Conservation (phyloP, 1,140 invertebrate species). For the Tetragnatha versicolor region DNA sequence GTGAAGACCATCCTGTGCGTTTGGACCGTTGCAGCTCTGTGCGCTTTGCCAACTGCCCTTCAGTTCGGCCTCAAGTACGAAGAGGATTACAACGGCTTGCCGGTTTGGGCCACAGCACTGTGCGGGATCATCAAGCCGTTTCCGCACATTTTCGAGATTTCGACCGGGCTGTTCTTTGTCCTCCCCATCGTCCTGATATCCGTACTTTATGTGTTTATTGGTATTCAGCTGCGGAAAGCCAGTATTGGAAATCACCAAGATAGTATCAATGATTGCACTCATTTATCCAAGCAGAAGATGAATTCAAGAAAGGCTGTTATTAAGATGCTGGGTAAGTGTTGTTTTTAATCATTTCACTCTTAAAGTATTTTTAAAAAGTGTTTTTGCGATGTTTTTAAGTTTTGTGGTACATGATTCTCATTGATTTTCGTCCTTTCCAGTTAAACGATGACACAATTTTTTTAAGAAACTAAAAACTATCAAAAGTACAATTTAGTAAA, state of each 20-base stretch:
- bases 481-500: too few relatives aligned
- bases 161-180: conserved; percentile 83
- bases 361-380: neutral
- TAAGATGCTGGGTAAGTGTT: conserved; percentile 72
- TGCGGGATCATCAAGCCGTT: conserved; percentile 54
- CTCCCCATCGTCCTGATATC: conserved; percentile 85
- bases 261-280: conserved; percentile 16
- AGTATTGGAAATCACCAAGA: conserved; percentile 44
- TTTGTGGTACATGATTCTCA: neutral
- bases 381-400: neutral
- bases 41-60: conserved; percentile 67
- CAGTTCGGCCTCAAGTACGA: conserved; percentile 55
- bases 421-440: neutral
- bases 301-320: conserved; percentile 66
- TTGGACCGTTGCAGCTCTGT: conserved; percentile 62
- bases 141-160: conserved; percentile 80
- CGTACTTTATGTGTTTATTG: conserved; percentile 82
- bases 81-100: neutral
- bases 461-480: too few relatives aligned
- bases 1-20: conserved; percentile 64
- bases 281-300: conserved; percentile 11
- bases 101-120: neutral
- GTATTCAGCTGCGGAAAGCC: conserved; percentile 74
- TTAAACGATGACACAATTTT: neutral
- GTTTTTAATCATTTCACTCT: neutral